A percentile compares a stretch with the other conserved stretches of the same genome.
Conservation (phyloP, 2,888 invertebrate genomes). For the Adelognathus sp. region DNA sequence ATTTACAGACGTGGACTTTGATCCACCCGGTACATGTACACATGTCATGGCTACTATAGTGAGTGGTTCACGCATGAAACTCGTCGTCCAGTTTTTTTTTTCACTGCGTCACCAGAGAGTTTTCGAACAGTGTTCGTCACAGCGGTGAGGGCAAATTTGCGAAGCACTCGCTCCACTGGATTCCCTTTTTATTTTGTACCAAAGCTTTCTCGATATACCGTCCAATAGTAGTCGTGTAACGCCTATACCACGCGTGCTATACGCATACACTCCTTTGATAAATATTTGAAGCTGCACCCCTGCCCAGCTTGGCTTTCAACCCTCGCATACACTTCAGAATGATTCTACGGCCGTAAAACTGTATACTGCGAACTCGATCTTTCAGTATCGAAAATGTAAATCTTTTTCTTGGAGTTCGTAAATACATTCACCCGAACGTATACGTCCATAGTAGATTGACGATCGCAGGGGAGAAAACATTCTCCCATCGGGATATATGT, state of each 20-base stretch:
- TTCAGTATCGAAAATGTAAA: conserved; percentile 22
- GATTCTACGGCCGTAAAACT: neutral
- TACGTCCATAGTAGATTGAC: conserved; percentile 28
- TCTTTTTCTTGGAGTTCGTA: conserved; percentile 23
- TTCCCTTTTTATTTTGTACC: conserved; percentile 8
- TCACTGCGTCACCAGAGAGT: neutral
- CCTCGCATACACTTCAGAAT: neutral
- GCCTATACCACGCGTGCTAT: neutral
- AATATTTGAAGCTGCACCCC: conserved; percentile 23
- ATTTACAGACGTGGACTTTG: conserved; percentile 32
- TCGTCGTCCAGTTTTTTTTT: conserved; percentile 12
- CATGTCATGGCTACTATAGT: conserved; percentile 13
- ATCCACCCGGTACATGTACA: conserved; percentile 1
- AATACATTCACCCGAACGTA: conserved; percentile 34
- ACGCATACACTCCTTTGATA: conserved; percentile 13
- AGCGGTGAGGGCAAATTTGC: neutral
- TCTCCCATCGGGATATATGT: conserved; percentile 19
- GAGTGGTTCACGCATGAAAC: conserved; percentile 33
- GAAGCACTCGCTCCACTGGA: neutral
- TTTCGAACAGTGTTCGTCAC: conserved; percentile 13
- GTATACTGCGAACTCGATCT: neutral
- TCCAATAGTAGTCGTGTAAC: conserved; percentile 23
- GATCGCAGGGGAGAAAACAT: conserved; percentile 11
- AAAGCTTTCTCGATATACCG: conserved; percentile 39
- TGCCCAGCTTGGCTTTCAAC: conserved; percentile 24